These are phyloP conservation scores for Stigmatopora nigra DNA, from an alignment of 2,113 vertebrate genomes.

Conservation along the genomic window DNA sequence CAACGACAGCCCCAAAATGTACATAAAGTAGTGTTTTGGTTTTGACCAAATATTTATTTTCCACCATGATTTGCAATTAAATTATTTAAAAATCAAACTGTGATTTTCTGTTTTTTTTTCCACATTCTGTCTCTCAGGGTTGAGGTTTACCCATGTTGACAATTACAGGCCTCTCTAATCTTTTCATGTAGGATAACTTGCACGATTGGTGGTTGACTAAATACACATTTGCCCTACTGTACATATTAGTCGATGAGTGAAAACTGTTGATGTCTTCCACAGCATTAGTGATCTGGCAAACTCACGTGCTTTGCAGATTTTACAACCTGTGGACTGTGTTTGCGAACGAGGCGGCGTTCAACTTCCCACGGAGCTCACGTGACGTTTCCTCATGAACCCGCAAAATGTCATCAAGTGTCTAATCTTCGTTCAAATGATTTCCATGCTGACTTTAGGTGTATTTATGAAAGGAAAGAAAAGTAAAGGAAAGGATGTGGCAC, in stretches of 20 bases:
- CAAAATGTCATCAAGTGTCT: constrained; percentile 42
- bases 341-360: constrained; percentile 21
- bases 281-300: neutral
- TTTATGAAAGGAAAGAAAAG: constrained; percentile 14
- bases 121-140: no score
- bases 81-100: no score
- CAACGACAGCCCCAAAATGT: neutral
- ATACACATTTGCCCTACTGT: no score
- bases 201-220: no score
- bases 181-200: no score
- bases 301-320: constrained; percentile 38
- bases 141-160: no score
- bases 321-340: constrained; percentile 21
- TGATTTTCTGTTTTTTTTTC: no score
- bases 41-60: no score
- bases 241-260: neutral
- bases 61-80: no score
- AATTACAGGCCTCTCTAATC: no score
- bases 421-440: constrained; percentile 43
- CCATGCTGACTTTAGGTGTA: constrained; percentile 35
- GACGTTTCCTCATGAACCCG: constrained; percentile 5
- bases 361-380: constrained; percentile 37
- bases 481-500: constrained; percentile 19
- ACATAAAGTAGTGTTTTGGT: neutral
- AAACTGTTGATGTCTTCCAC: neutral